Conservation (phyloP, 2,888 invertebrate genomes). For the Ophioninae sp. region DNA sequence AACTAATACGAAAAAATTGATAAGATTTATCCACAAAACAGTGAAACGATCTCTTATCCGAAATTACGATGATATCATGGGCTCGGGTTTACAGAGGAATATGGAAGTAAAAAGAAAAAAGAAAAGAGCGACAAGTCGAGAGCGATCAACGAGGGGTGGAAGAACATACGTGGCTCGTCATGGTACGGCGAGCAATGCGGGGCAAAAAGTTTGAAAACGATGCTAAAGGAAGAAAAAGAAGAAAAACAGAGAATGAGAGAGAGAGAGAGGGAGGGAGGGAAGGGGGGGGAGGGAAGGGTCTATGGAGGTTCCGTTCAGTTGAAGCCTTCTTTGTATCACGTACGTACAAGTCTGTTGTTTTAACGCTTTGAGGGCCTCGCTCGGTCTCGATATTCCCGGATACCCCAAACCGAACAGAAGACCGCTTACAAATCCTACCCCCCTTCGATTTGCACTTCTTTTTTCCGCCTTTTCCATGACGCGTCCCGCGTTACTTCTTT, state of each 20-base stretch:
- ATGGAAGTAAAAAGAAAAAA: conserved; percentile 40
- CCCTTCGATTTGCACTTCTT: conserved; percentile 50
- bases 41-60: no score
- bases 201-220: conserved; percentile 61
- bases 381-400: conserved; percentile 47
- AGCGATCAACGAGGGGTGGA: conserved; percentile 19
- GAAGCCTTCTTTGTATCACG: conserved; percentile 68
- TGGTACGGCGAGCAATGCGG: conserved; percentile 42
- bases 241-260: conserved; percentile 38
- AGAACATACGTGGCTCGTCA: conserved; percentile 34
- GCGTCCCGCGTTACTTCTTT: conserved; percentile 39
- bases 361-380: conserved; percentile 63
- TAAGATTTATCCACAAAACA: no score
- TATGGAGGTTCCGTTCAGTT: conserved; percentile 60
- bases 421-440: conserved; percentile 12
- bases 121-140: conserved; percentile 27
- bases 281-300: conserved; percentile 31
- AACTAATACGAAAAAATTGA: no score
- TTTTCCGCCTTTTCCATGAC: conserved; percentile 34
- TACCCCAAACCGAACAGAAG: conserved; percentile 38
- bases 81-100: conserved; percentile 40
- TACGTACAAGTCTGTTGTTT: conserved; percentile 70
- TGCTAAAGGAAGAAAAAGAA: conserved; percentile 56
- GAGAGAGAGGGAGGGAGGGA: conserved; percentile 29
- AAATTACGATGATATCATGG: not conserved